These are phyloP conservation scores for Lampropteryx suffumata DNA, from an alignment of 2,888 invertebrate genomes.

Conservation along the genomic window DNA sequence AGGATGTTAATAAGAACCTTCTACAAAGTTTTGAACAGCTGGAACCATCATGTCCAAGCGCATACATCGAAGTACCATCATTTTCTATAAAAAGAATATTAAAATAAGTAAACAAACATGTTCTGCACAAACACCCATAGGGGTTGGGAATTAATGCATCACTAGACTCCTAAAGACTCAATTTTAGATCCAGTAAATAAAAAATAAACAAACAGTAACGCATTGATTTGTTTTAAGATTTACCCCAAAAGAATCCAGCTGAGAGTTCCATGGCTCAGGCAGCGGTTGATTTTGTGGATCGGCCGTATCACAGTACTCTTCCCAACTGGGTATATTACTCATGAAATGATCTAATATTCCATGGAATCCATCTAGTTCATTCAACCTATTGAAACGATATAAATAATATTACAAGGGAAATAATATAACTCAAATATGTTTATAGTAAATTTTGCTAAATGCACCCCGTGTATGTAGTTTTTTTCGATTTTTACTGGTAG, in stretches of 20 bases:
- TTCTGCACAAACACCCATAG: too few species aligned
- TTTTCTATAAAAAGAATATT: constrained; percentile 77
- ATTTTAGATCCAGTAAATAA: too few species aligned
- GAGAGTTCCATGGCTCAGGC: constrained; percentile 87
- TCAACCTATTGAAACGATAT: constrained; percentile 55
- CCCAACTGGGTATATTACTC: constrained; percentile 85
- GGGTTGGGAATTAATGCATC: too few species aligned
- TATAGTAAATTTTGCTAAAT: too few species aligned
- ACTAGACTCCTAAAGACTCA: too few species aligned
- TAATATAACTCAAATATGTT: too few species aligned
- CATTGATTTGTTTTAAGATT: neutral
- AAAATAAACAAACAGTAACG: too few species aligned
- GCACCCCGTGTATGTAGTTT: too few species aligned
- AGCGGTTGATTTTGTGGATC: constrained; percentile 88
- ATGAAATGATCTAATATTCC: constrained; percentile 87
- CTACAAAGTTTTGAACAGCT: constrained; percentile 88
- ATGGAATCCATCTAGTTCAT: constrained; percentile 68
- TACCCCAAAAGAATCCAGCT: constrained; percentile 84
- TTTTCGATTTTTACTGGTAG: too few species aligned
- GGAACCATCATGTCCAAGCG: constrained; percentile 94
- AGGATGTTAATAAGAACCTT: constrained; percentile 64
- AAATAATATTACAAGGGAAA: neutral
- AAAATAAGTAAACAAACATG: too few species aligned
- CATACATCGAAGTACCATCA: constrained; percentile 91
- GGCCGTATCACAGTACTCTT: constrained; percentile 86